Percentiles rank a stretch among this genome's conserved stretches.
phyloP scores from a whole-genome alignment of 2,113 vertebrate species.

The Sciurus niger region DNA sequence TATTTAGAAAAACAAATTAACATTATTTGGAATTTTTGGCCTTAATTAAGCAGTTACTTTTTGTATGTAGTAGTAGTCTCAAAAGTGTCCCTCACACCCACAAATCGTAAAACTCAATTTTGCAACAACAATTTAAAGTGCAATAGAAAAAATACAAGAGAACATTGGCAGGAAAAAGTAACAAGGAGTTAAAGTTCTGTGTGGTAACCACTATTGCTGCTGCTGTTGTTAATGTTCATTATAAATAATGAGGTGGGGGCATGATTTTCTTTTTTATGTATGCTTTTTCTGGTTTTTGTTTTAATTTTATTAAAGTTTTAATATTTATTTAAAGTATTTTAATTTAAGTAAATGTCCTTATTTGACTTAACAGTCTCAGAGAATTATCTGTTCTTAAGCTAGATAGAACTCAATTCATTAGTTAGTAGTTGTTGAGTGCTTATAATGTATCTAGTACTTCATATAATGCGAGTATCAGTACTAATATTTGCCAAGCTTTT shows the following conservation, averaged over 20 bases:
- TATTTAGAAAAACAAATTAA: slow-evolving; percentile 19
- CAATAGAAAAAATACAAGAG: neutral
- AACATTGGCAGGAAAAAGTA: slow-evolving; percentile 2
- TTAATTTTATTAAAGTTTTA: slow-evolving; percentile 43
- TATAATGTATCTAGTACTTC: neutral
- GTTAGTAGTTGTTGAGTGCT: slow-evolving; percentile 5
- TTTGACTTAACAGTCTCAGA: slow-evolving; percentile 33
- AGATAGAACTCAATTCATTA: neutral
- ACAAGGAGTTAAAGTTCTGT: neutral
- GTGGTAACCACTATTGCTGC: neutral
- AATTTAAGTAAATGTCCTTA: neutral
- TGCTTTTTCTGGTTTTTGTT: slow-evolving; percentile 47
- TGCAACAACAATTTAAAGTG: slow-evolving; percentile 52
- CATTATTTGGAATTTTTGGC: slow-evolving; percentile 21
- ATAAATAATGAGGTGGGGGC: neutral
- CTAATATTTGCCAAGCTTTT: slow-evolving; percentile 15
- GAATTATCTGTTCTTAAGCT: neutral
- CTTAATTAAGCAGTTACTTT: slow-evolving; percentile 39
- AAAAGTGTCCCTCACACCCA: neutral
- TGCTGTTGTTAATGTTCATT: neutral
- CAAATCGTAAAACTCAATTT: slow-evolving; percentile 21
- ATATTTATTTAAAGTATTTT: slow-evolving; percentile 46
- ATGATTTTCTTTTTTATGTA: neutral
- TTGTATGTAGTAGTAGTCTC: slow-evolving; percentile 13
- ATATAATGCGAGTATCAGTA: neutral